Percentiles rank a stretch among this genome's conserved stretches.
Evolutionary conservation across 1,140 invertebrate genomes (phyloP).

Genomic region (Anoplolepis gracilipes): DNA sequence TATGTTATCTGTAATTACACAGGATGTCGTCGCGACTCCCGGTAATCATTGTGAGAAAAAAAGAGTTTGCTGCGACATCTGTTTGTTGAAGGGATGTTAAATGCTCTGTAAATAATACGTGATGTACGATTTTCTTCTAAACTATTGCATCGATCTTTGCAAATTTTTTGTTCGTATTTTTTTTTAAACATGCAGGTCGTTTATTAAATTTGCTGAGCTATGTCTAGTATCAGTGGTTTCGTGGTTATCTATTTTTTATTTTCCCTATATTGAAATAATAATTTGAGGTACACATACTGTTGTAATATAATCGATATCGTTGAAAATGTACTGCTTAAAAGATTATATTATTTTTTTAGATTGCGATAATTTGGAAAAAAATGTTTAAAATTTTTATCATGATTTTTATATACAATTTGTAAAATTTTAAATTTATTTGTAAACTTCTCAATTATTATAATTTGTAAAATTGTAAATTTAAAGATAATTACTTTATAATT

Average conservation of each 20-base stretch:
- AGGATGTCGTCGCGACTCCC: not conserved
- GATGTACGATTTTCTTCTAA: not conserved
- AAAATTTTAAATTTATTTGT: too few relatives aligned
- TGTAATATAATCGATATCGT: not conserved
- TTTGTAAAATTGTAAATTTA: too few relatives aligned
- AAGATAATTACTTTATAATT: too few relatives aligned
- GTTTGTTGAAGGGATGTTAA: not conserved
- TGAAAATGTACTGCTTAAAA: not conserved
- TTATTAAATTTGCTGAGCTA: conserved; percentile 34
- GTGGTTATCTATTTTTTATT: conserved; percentile 34
- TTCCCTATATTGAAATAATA: not conserved
- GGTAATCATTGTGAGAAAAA: not conserved
- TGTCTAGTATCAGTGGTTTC: not conserved
- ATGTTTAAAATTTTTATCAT: not conserved
- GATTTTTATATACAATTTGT: not conserved
- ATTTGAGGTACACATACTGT: not conserved
- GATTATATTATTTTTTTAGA: conserved; percentile 24
- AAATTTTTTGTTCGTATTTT: not conserved
- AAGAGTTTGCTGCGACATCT: not conserved
- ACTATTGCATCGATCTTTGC: not conserved
- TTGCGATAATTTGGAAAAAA: not conserved
- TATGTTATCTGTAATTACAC: not conserved
- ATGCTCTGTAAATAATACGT: not conserved
- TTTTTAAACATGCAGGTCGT: not conserved
- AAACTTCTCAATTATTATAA: too few relatives aligned